Base-by-base conservation (phyloP, 1,140 invertebrate genomes). In the Aphelinus certus region DNA sequence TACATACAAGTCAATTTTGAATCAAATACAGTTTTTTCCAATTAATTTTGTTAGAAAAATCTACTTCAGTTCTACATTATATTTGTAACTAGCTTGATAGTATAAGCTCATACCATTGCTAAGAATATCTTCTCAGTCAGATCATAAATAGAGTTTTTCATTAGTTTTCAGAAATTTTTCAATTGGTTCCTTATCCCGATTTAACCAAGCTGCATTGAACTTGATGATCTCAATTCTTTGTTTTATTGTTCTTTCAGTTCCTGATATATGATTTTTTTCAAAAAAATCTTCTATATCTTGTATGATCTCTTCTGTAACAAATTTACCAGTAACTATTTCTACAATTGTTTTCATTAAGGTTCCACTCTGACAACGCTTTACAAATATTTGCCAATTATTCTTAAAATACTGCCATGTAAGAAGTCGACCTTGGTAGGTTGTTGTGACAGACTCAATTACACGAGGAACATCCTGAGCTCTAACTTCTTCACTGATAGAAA, bases 381-480 rank as follows among this genome's bases (percentile, higher is more conserved):
- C 88, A n/a, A 98, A 89, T 58, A 90, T 88, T 63, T 91, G 86
- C 91, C 93, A 94, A 81, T 97, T 95, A 26, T 94, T 91, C 83
- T 97, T 94, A 80, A 98, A 93, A 88, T 96, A 98, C 61, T 94
- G 86, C 97, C 97, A 98, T 1, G 94, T 93, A 61, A 96, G 86
- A 67, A 96, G 91, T 51, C 96, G 91, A 0, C 96, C 96, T 71
- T 90, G 88, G 76, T 91, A 91, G 70, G 92, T 93, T 71, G 93
- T 90, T 0, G 94, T 93, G 3, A 97, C 94, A 9, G 95, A 66
- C 6, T n/a, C 10, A 26, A 66, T 3, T 6, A 42, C 64, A 45
- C n/a, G 3, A 26, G n/a, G 2, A 7, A n/a, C 6, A 53, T 66
- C 64, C 46, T 66, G 64, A 68, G 91, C 84, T 7, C 91, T 91